Percentiles rank a stretch among this genome's conserved stretches.
phyloP scores from a whole-genome alignment of 2,113 vertebrate genomes.

The Actenoides hombroni region DNA sequence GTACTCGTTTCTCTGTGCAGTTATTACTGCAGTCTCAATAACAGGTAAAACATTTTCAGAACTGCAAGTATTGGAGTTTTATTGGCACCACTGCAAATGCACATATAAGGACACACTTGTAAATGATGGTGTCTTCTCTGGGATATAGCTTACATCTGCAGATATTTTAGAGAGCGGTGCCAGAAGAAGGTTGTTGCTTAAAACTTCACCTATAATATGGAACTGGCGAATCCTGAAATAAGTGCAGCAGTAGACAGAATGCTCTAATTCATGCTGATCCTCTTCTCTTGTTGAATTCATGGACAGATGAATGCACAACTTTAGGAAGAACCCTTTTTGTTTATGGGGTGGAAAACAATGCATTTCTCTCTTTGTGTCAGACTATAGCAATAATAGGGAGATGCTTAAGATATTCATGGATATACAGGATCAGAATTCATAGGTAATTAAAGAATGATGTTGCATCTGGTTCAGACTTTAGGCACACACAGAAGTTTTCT shows the following conservation, averaged over 20 bases:
- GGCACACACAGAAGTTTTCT: background rate
- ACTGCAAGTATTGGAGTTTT: background rate
- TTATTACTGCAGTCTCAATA: background rate
- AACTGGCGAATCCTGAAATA: background rate
- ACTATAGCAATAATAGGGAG: background rate
- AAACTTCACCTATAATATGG: background rate
- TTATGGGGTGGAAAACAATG: background rate
- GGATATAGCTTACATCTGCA: background rate
- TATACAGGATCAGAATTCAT: background rate
- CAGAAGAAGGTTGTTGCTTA: background rate
- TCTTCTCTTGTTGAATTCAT: background rate
- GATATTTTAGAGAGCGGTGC: background rate
- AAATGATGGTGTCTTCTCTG: conserved; percentile 11
- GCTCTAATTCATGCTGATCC: background rate
- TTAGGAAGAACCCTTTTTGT: background rate
- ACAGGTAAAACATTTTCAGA: conserved; percentile 5
- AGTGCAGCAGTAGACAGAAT: background rate
- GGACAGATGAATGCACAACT: background rate
- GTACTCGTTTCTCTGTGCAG: background rate
- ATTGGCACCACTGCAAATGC: background rate
- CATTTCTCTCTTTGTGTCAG: background rate
- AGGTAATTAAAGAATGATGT: background rate
- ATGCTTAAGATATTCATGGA: background rate
- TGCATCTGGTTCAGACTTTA: background rate
- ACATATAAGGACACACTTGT: background rate